Evolutionary conservation across 2,888 invertebrate species (phyloP).

Genomic region (Ophonus ardosiacus): DNA sequence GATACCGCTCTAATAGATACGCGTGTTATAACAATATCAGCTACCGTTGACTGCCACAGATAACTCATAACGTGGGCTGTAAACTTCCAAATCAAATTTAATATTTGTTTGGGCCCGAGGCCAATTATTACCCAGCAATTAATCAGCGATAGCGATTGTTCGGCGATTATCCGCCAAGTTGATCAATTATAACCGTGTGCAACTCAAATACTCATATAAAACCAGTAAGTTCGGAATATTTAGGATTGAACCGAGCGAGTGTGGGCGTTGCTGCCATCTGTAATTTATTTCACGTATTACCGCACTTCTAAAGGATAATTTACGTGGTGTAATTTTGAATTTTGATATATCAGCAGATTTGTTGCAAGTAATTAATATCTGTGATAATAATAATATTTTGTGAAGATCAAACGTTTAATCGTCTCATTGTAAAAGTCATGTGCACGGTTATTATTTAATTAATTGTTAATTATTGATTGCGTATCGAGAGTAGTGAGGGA

Average conservation of each 20-base stretch:
- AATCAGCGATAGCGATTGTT: constrained; percentile 44
- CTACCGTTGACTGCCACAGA: neutral
- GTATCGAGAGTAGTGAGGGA: too few relatives aligned
- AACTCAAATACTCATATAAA: constrained; percentile 24
- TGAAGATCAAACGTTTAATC: neutral
- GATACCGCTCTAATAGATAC: neutral
- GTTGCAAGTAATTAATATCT: neutral
- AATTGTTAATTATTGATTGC: too few relatives aligned
- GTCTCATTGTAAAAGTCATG: neutral
- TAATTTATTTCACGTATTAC: neutral
- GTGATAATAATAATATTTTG: neutral
- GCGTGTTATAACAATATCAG: neutral
- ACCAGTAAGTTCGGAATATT: neutral
- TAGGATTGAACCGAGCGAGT: neutral
- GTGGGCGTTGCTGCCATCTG: neutral
- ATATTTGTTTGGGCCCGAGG: constrained; percentile 27
- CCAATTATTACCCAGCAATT: constrained; percentile 48
- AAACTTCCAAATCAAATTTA: constrained; percentile 24
- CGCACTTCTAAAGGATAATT: neutral
- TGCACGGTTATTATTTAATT: neutral
- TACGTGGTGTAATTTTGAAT: neutral
- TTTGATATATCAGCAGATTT: neutral
- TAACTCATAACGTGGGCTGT: constrained; percentile 22
- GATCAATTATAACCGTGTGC: constrained; percentile 30
- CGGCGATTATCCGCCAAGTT: constrained; percentile 32